Conservation (phyloP, 2,888 invertebrate species). For the Ferrisia virgata region DNA sequence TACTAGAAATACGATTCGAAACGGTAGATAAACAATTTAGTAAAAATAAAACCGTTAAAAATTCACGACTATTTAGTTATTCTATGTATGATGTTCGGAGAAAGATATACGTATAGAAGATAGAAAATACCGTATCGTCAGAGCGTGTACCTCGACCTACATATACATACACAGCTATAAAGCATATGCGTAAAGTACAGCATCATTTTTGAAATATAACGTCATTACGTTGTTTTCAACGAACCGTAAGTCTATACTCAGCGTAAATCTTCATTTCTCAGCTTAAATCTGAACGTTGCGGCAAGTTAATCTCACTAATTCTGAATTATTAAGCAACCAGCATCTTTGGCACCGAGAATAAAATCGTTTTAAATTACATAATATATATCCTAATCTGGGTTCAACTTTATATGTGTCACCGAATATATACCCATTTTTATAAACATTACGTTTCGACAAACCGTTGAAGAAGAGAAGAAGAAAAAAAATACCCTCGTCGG, state of each 20-base stretch:
- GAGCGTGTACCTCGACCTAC: too few relatives aligned
- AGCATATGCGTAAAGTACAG: background rate
- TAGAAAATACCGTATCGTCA: background rate
- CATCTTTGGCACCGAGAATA: conserved; percentile 1
- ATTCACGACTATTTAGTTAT: background rate
- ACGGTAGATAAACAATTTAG: too few relatives aligned
- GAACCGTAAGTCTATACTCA: background rate
- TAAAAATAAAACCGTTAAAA: background rate
- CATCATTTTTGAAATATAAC: conserved; percentile 7
- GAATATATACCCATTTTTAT: background rate
- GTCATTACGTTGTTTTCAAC: conserved; percentile 10
- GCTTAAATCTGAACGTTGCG: conserved; percentile 1
- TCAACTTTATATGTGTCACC: conserved; percentile 6
- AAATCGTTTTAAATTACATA: conserved; percentile 1
- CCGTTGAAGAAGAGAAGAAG: too few relatives aligned
- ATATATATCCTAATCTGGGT: conserved; percentile 7
- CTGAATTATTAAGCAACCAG: conserved; percentile 18
- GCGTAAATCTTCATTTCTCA: background rate
- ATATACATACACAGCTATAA: too few relatives aligned
- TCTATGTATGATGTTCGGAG: too few relatives aligned
- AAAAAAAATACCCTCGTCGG: background rate
- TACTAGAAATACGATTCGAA: too few relatives aligned
- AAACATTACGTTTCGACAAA: background rate
- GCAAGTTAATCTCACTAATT: conserved; percentile 21
- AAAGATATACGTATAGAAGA: too few relatives aligned